Base-by-base conservation (phyloP, 2,888 invertebrate species). In the Torymus texanus region DNA sequence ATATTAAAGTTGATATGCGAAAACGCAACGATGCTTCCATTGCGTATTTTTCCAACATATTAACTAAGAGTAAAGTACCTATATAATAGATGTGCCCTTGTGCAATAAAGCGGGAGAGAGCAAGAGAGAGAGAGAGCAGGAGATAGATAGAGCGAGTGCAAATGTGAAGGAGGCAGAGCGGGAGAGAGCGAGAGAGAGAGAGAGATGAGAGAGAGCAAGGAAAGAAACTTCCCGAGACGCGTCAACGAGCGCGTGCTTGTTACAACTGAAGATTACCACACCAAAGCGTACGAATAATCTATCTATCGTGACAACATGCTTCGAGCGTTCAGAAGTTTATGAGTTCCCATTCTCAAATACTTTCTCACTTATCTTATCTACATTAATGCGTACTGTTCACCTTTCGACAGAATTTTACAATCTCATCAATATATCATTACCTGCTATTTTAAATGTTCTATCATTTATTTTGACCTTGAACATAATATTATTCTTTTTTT, bases 311-410 rank as follows among this genome's bases (percentile, higher is more conserved):
- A 13, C 2, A 13, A 11, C 3, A 8, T 51, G 21, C 16, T 24
- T 2, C 1, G 14, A 12, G 51, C 67, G 12, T 14, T 55, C 11
- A 53, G 51, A 62, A 18, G 18, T 53, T 18, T 16, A 24, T 70
- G 50, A 70, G 29, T 29, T 29, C 5, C 29, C 5, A 76, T n/a
- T 63, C 50, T 76, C 51, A 24, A 63, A 16, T 14, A 59, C 11
- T 55, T 21, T 18, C 68, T 12, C 18, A 18, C 62, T 62, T 68
- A 76, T 70, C 76, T 70, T 73, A 73, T 78, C 74, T 62, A 29
- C 29, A 29, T 5, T 29, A 29, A 29, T 29, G 29, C 3, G 2
- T 29, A 29, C 29, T 5, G 29, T 29, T 29, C 29, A 29, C 5
- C 29, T 29, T 29, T 29, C 4, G 29, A 3, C 5, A 29, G 29